Conservation (phyloP, 2,113 vertebrate genomes). For the Tautogolabrus adspersus region DNA sequence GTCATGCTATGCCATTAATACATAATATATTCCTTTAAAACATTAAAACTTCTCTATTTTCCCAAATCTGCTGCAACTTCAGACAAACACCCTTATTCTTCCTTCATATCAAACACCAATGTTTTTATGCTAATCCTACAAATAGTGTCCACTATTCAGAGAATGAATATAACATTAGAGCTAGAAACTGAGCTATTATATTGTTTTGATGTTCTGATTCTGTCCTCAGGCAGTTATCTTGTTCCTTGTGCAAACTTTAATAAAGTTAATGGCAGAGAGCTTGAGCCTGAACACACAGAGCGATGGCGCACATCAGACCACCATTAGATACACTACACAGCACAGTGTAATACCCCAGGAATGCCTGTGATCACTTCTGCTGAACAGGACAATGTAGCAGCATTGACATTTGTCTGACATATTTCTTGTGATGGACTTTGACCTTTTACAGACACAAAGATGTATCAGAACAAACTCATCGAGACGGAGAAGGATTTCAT, state of each 20-base stretch:
- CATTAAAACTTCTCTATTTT: no score
- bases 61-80: no score
- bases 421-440: neutral
- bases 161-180: neutral
- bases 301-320: slow-evolving; percentile 4
- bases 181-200: neutral
- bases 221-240: neutral
- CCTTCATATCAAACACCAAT: no score
- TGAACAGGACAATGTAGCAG: neutral
- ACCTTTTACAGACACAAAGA: neutral
- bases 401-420: neutral
- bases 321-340: slow-evolving; percentile 51
- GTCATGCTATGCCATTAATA: no score
- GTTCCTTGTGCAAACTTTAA: slow-evolving; percentile 34
- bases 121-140: no score
- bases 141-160: neutral
- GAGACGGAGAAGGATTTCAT: neutral
- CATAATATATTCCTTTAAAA: no score
- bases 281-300: slow-evolving; percentile 15
- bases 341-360: slow-evolving; percentile 43
- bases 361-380: slow-evolving; percentile 49
- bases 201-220: neutral
- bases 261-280: slow-evolving; percentile 55
- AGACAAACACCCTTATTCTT: no score
- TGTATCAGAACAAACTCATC: neutral